phyloP scores from a whole-genome alignment of 2,888 invertebrate genomes.

The Pyralis farinalis region DNA sequence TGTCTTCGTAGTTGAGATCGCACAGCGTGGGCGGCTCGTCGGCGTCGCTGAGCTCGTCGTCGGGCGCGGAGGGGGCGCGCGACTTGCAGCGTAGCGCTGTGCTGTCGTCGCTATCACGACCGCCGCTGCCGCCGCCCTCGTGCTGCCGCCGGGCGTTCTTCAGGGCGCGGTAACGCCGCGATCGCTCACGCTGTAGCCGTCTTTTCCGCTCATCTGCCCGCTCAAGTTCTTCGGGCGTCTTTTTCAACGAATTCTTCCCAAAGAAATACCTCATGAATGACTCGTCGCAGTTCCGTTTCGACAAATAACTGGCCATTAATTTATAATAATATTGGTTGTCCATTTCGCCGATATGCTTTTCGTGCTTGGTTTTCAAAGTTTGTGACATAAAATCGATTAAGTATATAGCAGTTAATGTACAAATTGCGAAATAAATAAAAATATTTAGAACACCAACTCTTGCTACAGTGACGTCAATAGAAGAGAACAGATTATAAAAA shows the following conservation, averaged over 20 bases:
- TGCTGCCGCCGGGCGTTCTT: conserved; percentile 71
- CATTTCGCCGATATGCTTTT: conserved; percentile 34
- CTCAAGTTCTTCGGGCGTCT: conserved; percentile 68
- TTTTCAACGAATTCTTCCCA: conserved; percentile 67
- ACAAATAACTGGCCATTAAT: conserved; percentile 71
- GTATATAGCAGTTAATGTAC: conserved; percentile 37
- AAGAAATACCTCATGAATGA: conserved; percentile 76
- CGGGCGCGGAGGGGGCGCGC: conserved; percentile 35
- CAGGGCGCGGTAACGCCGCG: conserved; percentile 65
- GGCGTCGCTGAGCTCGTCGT: conserved; percentile 62
- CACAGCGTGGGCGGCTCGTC: conserved; percentile 73
- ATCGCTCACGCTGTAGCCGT: conserved; percentile 64
- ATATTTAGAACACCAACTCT: conserved; percentile 63
- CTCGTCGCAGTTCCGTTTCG: conserved; percentile 74
- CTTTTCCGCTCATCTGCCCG: conserved; percentile 71
- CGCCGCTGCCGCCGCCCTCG: conserved; percentile 42
- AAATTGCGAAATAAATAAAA: conserved; percentile 76
- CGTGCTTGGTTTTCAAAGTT: conserved; percentile 9
- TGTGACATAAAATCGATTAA: conserved; percentile 11
- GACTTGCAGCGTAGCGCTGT: conserved; percentile 46
- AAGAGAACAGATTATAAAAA: background rate
- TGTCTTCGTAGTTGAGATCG: conserved; percentile 59
- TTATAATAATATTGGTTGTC: conserved; percentile 76
- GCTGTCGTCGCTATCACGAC: conserved; percentile 38
- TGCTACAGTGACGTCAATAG: conserved; percentile 61